Evolutionary conservation across 1,140 invertebrate species (phyloP).

Genomic region (Papilio polytes): DNA sequence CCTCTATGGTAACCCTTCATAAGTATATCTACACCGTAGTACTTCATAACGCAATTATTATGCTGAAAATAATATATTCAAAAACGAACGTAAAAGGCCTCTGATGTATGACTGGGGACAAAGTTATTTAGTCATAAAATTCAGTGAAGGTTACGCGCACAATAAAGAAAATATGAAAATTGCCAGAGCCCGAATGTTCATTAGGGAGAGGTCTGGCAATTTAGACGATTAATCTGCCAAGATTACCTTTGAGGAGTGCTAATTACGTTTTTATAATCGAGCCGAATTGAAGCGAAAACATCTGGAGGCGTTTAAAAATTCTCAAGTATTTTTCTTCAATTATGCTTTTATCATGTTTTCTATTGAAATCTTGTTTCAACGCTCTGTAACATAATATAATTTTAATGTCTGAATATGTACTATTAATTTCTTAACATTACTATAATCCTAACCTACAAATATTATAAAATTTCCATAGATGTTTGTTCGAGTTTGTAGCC

Average conservation of each 20-base stretch:
- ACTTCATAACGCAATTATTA: background rate
- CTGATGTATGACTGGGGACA: background rate
- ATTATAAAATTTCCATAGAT: too few relatives aligned
- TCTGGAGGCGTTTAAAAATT: slow-evolving; percentile 29
- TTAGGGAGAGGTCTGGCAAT: slow-evolving; percentile 47
- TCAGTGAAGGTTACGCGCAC: slow-evolving; percentile 14
- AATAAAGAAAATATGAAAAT: slow-evolving; percentile 47
- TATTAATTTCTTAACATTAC: too few relatives aligned
- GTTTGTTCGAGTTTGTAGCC: too few relatives aligned
- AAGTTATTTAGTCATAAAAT: slow-evolving; percentile 17
- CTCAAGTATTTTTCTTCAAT: slow-evolving; percentile 32
- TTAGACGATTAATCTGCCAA: slow-evolving; percentile 52
- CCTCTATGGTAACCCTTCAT: too few relatives aligned
- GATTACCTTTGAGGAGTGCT: slow-evolving; percentile 50
- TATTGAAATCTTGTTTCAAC: slow-evolving; percentile 27
- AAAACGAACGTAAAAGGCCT: background rate
- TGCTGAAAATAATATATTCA: background rate
- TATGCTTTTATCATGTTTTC: slow-evolving; percentile 30
- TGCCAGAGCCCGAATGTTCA: slow-evolving; percentile 43
- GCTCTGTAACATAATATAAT: background rate
- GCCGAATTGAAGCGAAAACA: slow-evolving; percentile 42
- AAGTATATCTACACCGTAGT: background rate
- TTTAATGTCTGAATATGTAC: background rate
- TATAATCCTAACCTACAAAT: too few relatives aligned
- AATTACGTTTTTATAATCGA: slow-evolving; percentile 55